Conservation (phyloP, 1,140 invertebrate genomes). For the Lasioglossum albipes region DNA sequence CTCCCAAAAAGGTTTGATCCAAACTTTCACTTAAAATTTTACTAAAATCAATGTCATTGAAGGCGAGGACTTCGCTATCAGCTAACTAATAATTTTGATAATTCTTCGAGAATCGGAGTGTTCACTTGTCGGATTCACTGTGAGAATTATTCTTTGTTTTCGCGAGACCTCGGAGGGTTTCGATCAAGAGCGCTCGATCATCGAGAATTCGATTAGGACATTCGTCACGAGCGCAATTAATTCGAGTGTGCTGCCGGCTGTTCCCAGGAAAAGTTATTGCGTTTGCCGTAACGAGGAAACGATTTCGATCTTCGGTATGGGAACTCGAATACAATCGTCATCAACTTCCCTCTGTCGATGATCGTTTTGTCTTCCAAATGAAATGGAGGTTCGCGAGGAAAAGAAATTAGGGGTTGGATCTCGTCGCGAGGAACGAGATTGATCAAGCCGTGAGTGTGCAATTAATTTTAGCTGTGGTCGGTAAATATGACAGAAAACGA, state of each 20-base stretch:
- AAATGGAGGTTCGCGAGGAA: not conserved
- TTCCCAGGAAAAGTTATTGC: constrained; percentile 54
- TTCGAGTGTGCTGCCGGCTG: constrained; percentile 52
- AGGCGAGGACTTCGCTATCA: no score
- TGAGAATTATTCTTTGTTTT: no score
- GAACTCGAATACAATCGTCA: constrained; percentile 15
- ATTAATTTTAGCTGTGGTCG: no score
- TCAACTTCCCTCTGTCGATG: not conserved
- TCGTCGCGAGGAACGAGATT: not conserved
- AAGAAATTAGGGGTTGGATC: constrained; percentile 3
- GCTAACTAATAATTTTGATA: no score
- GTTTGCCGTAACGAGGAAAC: constrained; percentile 72
- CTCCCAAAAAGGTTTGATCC: no score
- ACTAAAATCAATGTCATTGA: no score
- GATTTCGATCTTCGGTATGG: constrained; percentile 54
- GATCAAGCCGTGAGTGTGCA: no score
- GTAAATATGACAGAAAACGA: no score
- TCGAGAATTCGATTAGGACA: constrained; percentile 61
- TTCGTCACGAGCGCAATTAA: constrained; percentile 72
- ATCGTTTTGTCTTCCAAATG: constrained; percentile 22
- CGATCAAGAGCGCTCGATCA: constrained; percentile 64
- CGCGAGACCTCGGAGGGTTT: not conserved
- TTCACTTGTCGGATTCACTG: no score
- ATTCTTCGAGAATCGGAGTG: no score
- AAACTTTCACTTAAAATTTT: no score